These are phyloP conservation scores for Raillietiella orientalis DNA, from an alignment of 2,888 invertebrate genomes.

Conservation along the genomic window DNA sequence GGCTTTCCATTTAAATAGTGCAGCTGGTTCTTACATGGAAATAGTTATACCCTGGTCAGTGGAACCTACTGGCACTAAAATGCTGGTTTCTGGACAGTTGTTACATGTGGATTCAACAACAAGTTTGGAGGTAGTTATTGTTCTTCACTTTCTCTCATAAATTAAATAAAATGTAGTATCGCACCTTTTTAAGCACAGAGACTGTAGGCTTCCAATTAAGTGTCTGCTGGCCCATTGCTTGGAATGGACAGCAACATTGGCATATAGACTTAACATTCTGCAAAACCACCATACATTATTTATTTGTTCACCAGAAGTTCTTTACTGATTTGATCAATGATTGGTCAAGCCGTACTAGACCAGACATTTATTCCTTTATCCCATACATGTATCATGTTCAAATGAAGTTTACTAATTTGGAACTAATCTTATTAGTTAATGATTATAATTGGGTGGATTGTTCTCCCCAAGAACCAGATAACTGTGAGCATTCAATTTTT, in stretches of 20 bases:
- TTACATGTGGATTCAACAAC: constrained; percentile 83
- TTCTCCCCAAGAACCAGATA: constrained; percentile 76
- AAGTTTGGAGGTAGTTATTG: constrained; percentile 48
- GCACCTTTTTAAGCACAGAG: constrained; percentile 74
- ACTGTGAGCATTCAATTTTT: constrained; percentile 19
- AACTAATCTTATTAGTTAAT: constrained; percentile 67
- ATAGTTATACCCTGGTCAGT: constrained; percentile 86
- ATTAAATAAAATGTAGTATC: constrained; percentile 19
- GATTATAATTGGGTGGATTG: constrained; percentile 98
- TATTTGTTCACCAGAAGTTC: constrained; percentile 83
- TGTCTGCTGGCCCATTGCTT: constrained; percentile 62
- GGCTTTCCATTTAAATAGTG: constrained; percentile 79
- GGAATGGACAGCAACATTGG: constrained; percentile 96
- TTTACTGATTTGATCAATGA: constrained; percentile 66
- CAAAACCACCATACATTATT: constrained; percentile 66
- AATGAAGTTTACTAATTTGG: constrained; percentile 68
- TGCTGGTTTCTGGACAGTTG: constrained; percentile 69
- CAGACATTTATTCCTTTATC: constrained; percentile 74
- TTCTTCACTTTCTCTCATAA: too few relatives aligned
- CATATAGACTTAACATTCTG: constrained; percentile 61
- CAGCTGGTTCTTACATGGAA: constrained; percentile 82
- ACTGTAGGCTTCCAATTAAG: constrained; percentile 66
- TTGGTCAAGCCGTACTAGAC: constrained; percentile 34
- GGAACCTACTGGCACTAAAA: constrained; percentile 50
- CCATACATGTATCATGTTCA: constrained; percentile 90